A percentile compares a stretch with the other conserved stretches of the same genome.
These are phyloP conservation scores for Aspidapion aeneum DNA, from an alignment of 2,888 invertebrate species.

Conservation along the genomic window DNA sequence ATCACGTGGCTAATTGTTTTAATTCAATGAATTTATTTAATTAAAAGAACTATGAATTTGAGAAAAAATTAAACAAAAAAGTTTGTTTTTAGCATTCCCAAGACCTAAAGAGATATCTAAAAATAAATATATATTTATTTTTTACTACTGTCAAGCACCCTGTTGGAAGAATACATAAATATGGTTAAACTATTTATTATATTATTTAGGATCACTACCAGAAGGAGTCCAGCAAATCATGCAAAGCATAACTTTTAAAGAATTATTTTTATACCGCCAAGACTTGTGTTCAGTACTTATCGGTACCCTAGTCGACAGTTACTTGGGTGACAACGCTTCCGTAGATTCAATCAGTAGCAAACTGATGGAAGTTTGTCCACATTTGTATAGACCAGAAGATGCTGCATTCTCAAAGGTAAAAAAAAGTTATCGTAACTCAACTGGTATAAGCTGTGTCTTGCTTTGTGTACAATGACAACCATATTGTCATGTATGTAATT, in stretches of 20 bases:
- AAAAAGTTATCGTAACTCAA: neutral
- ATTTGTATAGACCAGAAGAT: slow-evolving; percentile 91
- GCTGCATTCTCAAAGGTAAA: slow-evolving; percentile 92
- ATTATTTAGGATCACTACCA: slow-evolving; percentile 53
- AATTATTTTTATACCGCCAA: slow-evolving; percentile 74
- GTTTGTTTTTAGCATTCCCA: neutral
- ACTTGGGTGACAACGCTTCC: slow-evolving; percentile 92
- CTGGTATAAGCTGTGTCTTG: neutral
- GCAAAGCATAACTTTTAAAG: slow-evolving; percentile 64
- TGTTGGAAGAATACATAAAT: too few species aligned
- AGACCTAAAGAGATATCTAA: too few species aligned
- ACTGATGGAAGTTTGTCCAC: slow-evolving; percentile 88
- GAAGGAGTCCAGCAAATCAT: slow-evolving; percentile 63
- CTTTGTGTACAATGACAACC: neutral
- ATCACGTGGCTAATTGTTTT: too few species aligned
- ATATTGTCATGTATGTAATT: too few species aligned
- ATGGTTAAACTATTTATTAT: too few species aligned
- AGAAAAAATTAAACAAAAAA: too few species aligned
- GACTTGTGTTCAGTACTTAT: slow-evolving; percentile 75
- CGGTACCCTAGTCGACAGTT: slow-evolving; percentile 83
- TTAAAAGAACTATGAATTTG: too few species aligned
- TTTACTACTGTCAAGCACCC: too few species aligned
- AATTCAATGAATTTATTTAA: too few species aligned
- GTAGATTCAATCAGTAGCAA: slow-evolving; percentile 88
- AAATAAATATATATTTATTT: too few species aligned